phyloP scores from a whole-genome alignment of 2,113 vertebrate genomes.

The Grammomys dolichurus region DNA sequence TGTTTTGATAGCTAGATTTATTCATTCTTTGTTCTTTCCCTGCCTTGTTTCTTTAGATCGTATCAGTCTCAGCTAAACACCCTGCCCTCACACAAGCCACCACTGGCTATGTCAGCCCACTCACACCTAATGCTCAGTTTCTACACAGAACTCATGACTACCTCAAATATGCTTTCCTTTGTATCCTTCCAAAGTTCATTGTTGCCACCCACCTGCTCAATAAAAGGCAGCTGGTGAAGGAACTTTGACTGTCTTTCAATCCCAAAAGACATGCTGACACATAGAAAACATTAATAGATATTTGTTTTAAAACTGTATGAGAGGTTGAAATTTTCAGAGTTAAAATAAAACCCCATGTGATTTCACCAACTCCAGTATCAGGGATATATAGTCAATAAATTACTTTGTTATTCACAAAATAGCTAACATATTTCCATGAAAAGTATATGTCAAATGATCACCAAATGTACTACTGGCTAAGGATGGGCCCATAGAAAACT shows the following conservation, averaged over 20 bases:
- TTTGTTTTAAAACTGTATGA: neutral
- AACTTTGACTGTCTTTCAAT: neutral
- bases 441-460: constrained; percentile 71
- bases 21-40: neutral
- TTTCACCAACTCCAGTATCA: neutral
- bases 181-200: neutral
- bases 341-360: constrained; percentile 19
- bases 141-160: neutral
- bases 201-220: neutral
- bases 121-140: neutral
- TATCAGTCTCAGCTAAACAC: neutral
- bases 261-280: neutral
- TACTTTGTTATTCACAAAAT: constrained; percentile 31
- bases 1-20: neutral
- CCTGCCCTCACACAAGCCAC: neutral
- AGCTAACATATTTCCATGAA: constrained; percentile 66
- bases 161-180: neutral
- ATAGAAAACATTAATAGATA: neutral
- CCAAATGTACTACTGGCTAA: constrained; percentile 60
- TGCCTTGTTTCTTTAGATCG: neutral
- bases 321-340: neutral
- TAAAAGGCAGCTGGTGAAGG: neutral
- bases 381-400: neutral
- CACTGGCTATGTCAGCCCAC: neutral
- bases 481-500: neutral